A percentile compares a stretch with the other conserved stretches of the same genome.
Evolutionary conservation across 2,797 vertebrate genomes (phyloP).

Genomic region (Salarias fasciatus): DNA sequence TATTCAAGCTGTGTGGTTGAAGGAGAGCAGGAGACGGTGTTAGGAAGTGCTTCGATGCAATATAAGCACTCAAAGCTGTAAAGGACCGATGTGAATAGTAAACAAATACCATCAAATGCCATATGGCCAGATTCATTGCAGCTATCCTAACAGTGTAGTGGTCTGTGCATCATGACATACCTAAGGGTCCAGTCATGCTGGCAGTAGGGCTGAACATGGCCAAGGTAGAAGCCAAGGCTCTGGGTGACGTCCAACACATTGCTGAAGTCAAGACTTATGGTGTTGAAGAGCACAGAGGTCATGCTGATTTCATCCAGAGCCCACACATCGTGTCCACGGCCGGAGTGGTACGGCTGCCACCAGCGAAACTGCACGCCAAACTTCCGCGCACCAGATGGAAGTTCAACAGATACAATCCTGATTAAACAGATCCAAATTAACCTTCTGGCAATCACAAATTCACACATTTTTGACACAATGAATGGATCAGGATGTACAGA

Average conservation of each 20-base stretch:
- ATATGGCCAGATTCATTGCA: too few species aligned
- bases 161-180: conserved; percentile 69
- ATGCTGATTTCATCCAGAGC: conserved; percentile 98
- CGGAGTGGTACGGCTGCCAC: conserved; percentile 99
- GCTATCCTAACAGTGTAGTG: too few species aligned
- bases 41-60: too few species aligned
- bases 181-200: conserved; percentile 98
- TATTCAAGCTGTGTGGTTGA: too few species aligned
- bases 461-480: conserved; percentile 5
- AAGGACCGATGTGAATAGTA: too few species aligned
- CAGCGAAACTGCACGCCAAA: conserved; percentile 98
- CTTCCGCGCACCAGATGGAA: conserved; percentile 91
- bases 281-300: conserved; percentile 97
- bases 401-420: conserved; percentile 96
- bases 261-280: conserved; percentile 97
- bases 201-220: conserved; percentile 97
- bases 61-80: too few species aligned
- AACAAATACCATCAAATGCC: too few species aligned
- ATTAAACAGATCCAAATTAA: conserved; percentile 3
- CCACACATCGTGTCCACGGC: conserved; percentile 95
- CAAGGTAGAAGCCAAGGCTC: conserved; percentile 98
- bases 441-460: neutral
- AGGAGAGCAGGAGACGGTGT: too few species aligned
- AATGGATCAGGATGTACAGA: conserved; percentile 22
- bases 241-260: conserved; percentile 97